These are phyloP conservation scores for Ammodytes dubius DNA, from an alignment of 2,113 vertebrate genomes.

Conservation along the genomic window DNA sequence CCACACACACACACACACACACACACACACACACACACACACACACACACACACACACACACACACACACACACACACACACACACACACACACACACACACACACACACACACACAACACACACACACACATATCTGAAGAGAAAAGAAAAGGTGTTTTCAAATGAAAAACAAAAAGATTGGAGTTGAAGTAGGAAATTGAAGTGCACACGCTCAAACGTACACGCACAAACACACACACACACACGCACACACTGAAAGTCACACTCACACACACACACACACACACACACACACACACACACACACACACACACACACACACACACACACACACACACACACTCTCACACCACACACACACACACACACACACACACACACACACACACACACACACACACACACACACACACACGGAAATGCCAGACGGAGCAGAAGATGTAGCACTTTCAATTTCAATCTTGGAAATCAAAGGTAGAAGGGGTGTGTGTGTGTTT, in stretches of 20 bases:
- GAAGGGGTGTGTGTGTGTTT: not conserved
- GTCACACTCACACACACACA: too few relatives aligned
- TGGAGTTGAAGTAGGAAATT: slow-evolving; percentile 35
- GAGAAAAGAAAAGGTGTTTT: not conserved
- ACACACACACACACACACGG: slow-evolving; percentile 3
- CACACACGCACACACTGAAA: too few relatives aligned
- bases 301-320: too few relatives aligned
- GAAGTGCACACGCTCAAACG: slow-evolving; percentile 30
- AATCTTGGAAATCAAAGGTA: slow-evolving; percentile 37
- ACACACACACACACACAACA: not conserved
- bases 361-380: too few relatives aligned
- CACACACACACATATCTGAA: not conserved
- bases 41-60: not conserved
- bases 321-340: too few relatives aligned
- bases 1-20: too few relatives aligned
- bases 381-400: too few relatives aligned
- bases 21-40: too few relatives aligned
- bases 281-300: too few relatives aligned
- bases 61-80: too few relatives aligned
- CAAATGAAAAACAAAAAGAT: slow-evolving; percentile 15
- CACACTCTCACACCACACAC: too few relatives aligned
- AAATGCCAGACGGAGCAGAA: not conserved
- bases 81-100: not conserved
- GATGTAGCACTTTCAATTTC: slow-evolving; percentile 22
- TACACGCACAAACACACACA: too few relatives aligned